phyloP scores from a whole-genome alignment of 2,888 invertebrate species.

The Microctonus hyperodae region DNA sequence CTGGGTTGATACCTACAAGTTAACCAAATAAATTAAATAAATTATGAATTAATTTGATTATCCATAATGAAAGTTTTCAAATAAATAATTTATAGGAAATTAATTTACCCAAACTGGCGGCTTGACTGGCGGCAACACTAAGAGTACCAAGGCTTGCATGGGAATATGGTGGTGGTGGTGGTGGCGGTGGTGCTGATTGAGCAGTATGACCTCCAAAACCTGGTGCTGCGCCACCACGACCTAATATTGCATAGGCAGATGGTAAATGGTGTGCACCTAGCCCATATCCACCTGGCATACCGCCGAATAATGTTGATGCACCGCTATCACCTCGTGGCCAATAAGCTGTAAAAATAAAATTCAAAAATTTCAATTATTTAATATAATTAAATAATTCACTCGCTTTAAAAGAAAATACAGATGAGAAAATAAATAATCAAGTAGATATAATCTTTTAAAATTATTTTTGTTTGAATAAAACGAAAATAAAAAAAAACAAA shows the following conservation, averaged over 20 bases:
- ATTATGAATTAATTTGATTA: neutral
- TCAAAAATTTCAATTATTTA: conserved; percentile 1
- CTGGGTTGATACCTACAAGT: conserved; percentile 66
- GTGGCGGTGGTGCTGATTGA: conserved; percentile 57
- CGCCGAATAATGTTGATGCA: conserved; percentile 59
- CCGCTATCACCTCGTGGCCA: conserved; percentile 75
- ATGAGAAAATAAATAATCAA: neutral
- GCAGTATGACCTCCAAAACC: conserved; percentile 58
- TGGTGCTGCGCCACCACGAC: conserved; percentile 56
- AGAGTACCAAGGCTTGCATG: conserved; percentile 69
- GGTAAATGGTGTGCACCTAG: conserved; percentile 61
- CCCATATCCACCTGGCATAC: conserved; percentile 62
- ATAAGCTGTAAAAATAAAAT: conserved; percentile 73
- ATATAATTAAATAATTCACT: conserved; percentile 2
- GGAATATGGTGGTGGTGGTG: conserved; percentile 57
- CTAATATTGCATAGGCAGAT: conserved; percentile 62
- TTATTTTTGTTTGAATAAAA: conserved; percentile 6
- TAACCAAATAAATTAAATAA: neutral
- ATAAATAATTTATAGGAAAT: neutral
- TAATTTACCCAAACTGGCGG: conserved; percentile 77
- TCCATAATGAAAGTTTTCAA: neutral
- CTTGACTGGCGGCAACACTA: conserved; percentile 86
- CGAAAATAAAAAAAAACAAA: neutral
- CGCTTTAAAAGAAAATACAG: neutral
- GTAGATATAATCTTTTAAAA: neutral